Conservation (phyloP, 2,888 invertebrate species). For the Drosophila villosipedis region DNA sequence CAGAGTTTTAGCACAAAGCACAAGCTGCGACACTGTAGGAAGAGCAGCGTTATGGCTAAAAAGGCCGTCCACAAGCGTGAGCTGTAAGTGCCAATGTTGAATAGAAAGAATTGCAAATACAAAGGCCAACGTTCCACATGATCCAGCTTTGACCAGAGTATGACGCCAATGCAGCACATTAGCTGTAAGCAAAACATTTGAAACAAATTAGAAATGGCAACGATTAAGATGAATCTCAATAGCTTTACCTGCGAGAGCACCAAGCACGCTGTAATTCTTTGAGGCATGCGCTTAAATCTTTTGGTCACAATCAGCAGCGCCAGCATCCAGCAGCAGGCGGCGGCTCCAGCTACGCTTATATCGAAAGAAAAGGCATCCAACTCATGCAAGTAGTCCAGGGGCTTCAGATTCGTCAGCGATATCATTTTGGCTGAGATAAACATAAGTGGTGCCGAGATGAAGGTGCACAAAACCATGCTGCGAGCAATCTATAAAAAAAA, state of each 20-base stretch:
- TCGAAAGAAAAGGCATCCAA: constrained; percentile 93
- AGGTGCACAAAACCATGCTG: constrained; percentile 97
- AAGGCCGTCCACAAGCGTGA: constrained; percentile 94
- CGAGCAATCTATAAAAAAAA: constrained; percentile 91
- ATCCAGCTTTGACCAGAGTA: constrained; percentile 89
- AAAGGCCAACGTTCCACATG: constrained; percentile 87
- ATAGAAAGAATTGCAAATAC: constrained; percentile 91
- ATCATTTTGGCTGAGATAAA: constrained; percentile 97
- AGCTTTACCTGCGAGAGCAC: constrained; percentile 91
- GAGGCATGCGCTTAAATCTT: constrained; percentile 92
- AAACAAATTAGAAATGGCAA: neutral
- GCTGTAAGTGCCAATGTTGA: constrained; percentile 92
- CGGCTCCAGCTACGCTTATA: constrained; percentile 91
- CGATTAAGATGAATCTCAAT: accelerated
- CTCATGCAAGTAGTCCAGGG: constrained; percentile 91
- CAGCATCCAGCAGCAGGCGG: constrained; percentile 92
- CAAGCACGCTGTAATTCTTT: constrained; percentile 92
- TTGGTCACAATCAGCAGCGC: constrained; percentile 90
- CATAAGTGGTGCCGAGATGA: constrained; percentile 97
- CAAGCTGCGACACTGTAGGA: constrained; percentile 93
- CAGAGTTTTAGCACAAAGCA: constrained; percentile 92
- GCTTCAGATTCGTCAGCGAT: constrained; percentile 89
- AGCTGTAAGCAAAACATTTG: constrained; percentile 85
- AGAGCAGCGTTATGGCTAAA: constrained; percentile 92
- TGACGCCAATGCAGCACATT: constrained; percentile 90